Conservation (phyloP, 1,140 invertebrate genomes). For the Neodiprion fabricii region DNA sequence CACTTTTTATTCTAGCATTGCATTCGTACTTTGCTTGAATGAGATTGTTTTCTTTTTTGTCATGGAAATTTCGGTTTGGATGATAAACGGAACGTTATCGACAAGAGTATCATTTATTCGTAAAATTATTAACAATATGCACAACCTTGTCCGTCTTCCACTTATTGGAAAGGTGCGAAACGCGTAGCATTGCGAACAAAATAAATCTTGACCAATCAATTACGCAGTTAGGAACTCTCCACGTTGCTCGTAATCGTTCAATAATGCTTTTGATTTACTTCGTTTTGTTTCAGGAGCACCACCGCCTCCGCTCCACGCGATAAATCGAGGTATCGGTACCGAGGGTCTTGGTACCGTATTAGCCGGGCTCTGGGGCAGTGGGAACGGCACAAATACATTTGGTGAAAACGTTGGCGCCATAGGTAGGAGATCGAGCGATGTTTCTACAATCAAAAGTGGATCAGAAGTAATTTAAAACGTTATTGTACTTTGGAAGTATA, state of each 20-base stretch:
- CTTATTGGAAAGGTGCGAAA: too few species aligned
- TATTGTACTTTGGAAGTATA: not conserved
- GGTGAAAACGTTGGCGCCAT: conserved; percentile 91
- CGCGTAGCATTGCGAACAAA: too few species aligned
- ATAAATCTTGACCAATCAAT: too few species aligned
- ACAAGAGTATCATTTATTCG: not conserved
- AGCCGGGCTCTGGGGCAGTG: conserved; percentile 82
- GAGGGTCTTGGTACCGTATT: conserved; percentile 85
- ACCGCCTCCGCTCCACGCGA: conserved; percentile 83
- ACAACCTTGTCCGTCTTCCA: too few species aligned
- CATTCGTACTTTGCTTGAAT: too few species aligned
- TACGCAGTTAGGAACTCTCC: too few species aligned
- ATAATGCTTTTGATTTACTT: too few species aligned
- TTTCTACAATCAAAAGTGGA: conserved; percentile 50
- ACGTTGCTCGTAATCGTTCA: too few species aligned
- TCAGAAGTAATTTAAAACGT: not conserved
- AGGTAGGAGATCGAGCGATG: conserved; percentile 52
- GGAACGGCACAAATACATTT: conserved; percentile 88
- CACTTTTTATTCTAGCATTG: not conserved
- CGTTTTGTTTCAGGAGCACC: conserved; percentile 67
- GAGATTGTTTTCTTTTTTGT: too few species aligned
- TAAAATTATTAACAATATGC: not conserved
- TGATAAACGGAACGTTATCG: too few species aligned
- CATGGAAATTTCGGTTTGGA: too few species aligned
- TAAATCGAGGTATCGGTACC: conserved; percentile 84